phyloP scores from a whole-genome alignment of 2,797 vertebrate genomes.

The Benthosema pterotum region DNA sequence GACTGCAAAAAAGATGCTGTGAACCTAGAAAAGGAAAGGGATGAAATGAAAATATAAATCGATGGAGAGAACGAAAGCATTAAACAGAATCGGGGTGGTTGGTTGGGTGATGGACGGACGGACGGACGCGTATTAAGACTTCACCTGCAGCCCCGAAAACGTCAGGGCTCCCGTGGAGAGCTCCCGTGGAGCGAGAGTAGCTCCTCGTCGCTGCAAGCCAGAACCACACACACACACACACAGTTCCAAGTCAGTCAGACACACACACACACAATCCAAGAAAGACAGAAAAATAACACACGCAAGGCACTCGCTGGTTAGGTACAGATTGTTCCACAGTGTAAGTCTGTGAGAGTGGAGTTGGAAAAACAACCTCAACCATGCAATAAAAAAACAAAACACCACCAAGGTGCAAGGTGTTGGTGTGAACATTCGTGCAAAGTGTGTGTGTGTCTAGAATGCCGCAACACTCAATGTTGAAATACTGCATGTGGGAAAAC shows the following conservation, averaged over 20 bases:
- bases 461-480: too few relatives aligned
- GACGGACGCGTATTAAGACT: slow-evolving; percentile 69
- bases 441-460: too few relatives aligned
- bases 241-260: slow-evolving; percentile 6
- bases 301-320: slow-evolving; percentile 22
- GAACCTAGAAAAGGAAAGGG: slow-evolving; percentile 18
- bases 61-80: slow-evolving; percentile 21
- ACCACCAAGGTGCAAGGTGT: slow-evolving; percentile 12
- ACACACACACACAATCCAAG: slow-evolving; percentile 53
- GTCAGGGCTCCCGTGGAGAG: slow-evolving; percentile 91
- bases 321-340: slow-evolving; percentile 12
- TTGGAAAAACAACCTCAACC: slow-evolving; percentile 43
- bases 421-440: slow-evolving; percentile 5
- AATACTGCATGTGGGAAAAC: too few relatives aligned
- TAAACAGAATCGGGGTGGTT: slow-evolving; percentile 58
- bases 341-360: slow-evolving; percentile 26
- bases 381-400: slow-evolving; percentile 20
- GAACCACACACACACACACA: slow-evolving; percentile 76
- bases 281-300: slow-evolving; percentile 25
- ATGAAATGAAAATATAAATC: slow-evolving; percentile 18
- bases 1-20: slow-evolving; percentile 9
- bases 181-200: slow-evolving; percentile 98
- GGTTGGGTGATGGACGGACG: slow-evolving; percentile 74
- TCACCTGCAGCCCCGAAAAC: slow-evolving; percentile 97
- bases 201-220: slow-evolving; percentile 96